Percentiles rank a stretch among this genome's conserved stretches.
These are phyloP conservation scores for Drosophila erecta DNA, from an alignment of 1,140 invertebrate species.

Conservation along the genomic window DNA sequence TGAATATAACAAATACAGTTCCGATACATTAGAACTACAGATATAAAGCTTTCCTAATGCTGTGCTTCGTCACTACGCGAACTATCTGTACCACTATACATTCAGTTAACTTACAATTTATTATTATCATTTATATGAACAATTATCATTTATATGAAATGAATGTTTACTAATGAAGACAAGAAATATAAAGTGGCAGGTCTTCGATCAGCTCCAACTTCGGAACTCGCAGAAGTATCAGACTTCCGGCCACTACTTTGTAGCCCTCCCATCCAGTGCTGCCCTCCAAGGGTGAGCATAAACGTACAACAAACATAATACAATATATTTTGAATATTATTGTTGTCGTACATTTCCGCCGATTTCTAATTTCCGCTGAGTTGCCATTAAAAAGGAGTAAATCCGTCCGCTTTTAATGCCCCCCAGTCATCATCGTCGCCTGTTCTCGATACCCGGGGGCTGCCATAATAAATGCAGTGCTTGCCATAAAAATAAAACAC, in stretches of 20 bases:
- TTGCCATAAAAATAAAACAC: conserved; percentile 76
- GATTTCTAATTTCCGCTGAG: conserved; percentile 81
- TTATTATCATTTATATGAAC: no score
- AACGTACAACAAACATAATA: conserved; percentile 34
- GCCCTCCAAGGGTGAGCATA: conserved; percentile 4
- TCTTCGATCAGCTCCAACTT: no score
- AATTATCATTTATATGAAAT: no score
- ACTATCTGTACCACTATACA: no score
- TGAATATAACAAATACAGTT: no score
- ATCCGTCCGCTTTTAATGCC: conserved; percentile 64
- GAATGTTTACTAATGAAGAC: no score
- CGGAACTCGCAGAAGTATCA: background rate
- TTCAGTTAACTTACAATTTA: no score
- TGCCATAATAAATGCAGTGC: conserved; percentile 76
- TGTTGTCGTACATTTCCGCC: conserved; percentile 70
- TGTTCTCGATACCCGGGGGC: conserved; percentile 32
- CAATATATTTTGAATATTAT: conserved; percentile 40
- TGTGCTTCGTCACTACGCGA: no score
- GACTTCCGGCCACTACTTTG: conserved; percentile 36
- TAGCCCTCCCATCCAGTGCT: background rate
- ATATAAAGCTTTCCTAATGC: no score
- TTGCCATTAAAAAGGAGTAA: conserved; percentile 67
- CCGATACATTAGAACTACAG: no score
- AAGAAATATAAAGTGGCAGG: no score
- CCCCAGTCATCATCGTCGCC: conserved; percentile 27